Conservation (phyloP, 2,888 invertebrate genomes). For the Orthosia cruda region DNA sequence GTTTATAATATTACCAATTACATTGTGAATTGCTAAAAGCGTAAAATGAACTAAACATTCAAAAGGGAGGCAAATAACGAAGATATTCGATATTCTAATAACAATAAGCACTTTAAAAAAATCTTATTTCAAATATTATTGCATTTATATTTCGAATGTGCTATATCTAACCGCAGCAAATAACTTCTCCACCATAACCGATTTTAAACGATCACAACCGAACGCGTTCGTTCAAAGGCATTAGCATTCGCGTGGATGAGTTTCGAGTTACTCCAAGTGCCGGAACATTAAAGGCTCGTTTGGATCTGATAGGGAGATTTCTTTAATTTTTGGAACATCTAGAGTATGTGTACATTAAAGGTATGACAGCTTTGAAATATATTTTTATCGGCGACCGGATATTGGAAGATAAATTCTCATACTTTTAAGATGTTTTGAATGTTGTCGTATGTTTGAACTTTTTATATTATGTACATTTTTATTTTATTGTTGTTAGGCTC, state of each 20-base stretch:
- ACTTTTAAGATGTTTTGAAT: conserved; percentile 11
- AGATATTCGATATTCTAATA: background rate
- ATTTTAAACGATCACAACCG: conserved; percentile 61
- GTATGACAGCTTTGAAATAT: conserved; percentile 29
- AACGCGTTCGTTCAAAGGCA: conserved; percentile 64
- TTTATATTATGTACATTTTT: background rate
- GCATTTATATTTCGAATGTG: conserved; percentile 25
- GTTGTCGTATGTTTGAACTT: background rate
- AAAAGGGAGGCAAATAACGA: background rate
- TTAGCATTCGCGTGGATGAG: conserved; percentile 61
- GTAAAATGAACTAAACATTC: background rate
- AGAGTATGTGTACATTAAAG: conserved; percentile 31
- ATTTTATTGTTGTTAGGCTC: no score
- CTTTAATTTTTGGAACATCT: conserved; percentile 58
- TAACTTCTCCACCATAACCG: conserved; percentile 54
- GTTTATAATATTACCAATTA: background rate
- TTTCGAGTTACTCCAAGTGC: conserved; percentile 57
- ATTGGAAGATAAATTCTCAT: conserved; percentile 2
- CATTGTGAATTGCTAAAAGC: background rate
- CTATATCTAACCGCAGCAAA: conserved; percentile 40
- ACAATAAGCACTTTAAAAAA: conserved; percentile 5
- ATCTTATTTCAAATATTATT: conserved; percentile 30
- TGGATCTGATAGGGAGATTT: conserved; percentile 55
- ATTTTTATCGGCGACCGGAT: conserved; percentile 21
- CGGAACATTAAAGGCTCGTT: conserved; percentile 62